Conservation (phyloP, 2,113 vertebrate species). For the Emydura subglobosa region DNA sequence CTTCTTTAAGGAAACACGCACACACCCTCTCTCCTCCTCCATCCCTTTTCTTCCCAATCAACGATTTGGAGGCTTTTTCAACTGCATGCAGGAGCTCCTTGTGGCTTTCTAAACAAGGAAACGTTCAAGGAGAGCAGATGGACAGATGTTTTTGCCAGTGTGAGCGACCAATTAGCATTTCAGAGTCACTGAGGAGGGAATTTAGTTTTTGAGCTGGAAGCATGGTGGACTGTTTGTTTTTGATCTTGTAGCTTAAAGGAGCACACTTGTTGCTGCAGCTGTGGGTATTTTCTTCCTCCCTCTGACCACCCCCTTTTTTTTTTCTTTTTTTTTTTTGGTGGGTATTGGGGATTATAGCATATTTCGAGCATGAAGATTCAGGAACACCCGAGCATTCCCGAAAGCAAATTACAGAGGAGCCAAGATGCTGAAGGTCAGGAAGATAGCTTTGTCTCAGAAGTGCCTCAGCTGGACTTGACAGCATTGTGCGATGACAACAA, state of each 20-base stretch:
- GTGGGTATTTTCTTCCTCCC: background rate
- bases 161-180: constrained; percentile 71
- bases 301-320: background rate
- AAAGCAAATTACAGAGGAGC: constrained; percentile 81
- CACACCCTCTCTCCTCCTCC: constrained; percentile 29
- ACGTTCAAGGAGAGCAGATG: constrained; percentile 75
- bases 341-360: constrained; percentile 79
- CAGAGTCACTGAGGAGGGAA: constrained; percentile 53
- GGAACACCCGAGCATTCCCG: constrained; percentile 86
- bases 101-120: constrained; percentile 59
- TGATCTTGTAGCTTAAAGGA: constrained; percentile 67
- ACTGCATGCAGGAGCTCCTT: constrained; percentile 45
- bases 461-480: constrained; percentile 90
- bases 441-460: constrained; percentile 81
- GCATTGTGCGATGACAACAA: constrained; percentile 86
- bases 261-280: constrained; percentile 67
- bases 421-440: constrained; percentile 82
- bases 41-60: constrained; percentile 30
- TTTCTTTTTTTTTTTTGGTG: background rate
- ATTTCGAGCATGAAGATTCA: constrained; percentile 94
- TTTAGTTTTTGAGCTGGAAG: constrained; percentile 41
- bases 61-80: constrained; percentile 49
- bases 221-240: constrained; percentile 53
- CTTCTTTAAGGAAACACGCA: constrained; percentile 45
- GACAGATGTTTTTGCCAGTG: constrained; percentile 76